These are phyloP conservation scores for Coturnix japonica DNA, from an alignment of 2,113 vertebrate genomes.

Conservation along the genomic window DNA sequence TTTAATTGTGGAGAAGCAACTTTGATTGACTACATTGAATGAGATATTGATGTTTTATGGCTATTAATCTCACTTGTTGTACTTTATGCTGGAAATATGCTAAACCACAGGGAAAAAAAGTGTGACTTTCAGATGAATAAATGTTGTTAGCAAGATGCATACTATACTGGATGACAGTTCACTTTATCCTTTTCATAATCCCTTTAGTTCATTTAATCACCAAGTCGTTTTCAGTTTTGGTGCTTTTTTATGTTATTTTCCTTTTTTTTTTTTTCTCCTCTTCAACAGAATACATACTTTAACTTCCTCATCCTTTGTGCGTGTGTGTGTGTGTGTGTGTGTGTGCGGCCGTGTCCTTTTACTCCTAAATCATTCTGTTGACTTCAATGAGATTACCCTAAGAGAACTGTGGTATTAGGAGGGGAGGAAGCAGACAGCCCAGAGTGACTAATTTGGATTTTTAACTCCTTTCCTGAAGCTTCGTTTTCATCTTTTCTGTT, in stretches of 20 bases:
- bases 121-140: not conserved
- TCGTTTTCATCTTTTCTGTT: slow-evolving; percentile 20
- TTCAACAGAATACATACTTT: not conserved
- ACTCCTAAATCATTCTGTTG: not conserved
- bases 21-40: not conserved
- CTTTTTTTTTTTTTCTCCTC: not conserved
- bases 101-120: accelerated
- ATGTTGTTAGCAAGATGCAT: not conserved
- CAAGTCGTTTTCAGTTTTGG: not conserved
- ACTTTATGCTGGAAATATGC: not conserved
- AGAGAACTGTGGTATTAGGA: not conserved
- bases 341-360: not conserved
- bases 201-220: not conserved
- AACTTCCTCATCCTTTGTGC: not conserved
- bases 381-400: not conserved
- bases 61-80: not conserved
- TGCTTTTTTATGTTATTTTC: too few relatives aligned
- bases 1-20: not conserved
- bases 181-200: not conserved
- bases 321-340: not conserved
- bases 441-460: slow-evolving; percentile 10
- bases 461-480: not conserved
- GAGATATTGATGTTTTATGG: not conserved
- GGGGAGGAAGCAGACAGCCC: not conserved
- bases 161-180: not conserved